Base-by-base conservation (phyloP, 2,888 invertebrate genomes). In the Hoplodrina blanda region DNA sequence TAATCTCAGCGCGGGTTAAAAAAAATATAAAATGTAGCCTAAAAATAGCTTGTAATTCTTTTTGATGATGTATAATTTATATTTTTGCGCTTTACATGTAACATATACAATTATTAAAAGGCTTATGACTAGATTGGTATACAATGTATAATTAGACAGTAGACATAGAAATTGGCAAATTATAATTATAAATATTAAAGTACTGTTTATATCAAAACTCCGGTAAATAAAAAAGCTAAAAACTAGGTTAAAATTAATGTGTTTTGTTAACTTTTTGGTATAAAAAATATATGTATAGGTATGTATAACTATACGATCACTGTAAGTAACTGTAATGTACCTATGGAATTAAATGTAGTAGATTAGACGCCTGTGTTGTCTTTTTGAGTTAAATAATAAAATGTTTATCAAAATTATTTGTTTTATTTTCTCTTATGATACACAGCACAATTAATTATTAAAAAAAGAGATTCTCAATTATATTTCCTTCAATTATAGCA, bases 191-290 rank as follows among this genome's bases (percentile, higher is more conserved):
- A 49, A 53, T 46, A 59, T 19, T 20, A 83, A 83, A 87, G 85
- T 86, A 82, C 85, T 89, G 70, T 91, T 85, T 92, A 88, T 89
- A 90, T 90, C 92, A 90, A 92, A 92, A 92, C 92, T 93, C 92
- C 93, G 91, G 90, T 77, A 53, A 77, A 64, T 62, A 63, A 73
- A 69, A 75, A 67, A 33, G 67, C 56, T 71, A 71, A 73, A 66
- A 25, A 60, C n/a, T 77, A 77, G 64, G 62, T 53, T 74, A 76
- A 74, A 64, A 60, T 61, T 69, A 69, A 66, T 62, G 61, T 70
- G 60, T 82, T 69, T 79, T 69, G 64, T 80, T 62, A 69, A 69
- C 44, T 76, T 76, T 25, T 72, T 81, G 74, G 73, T 67, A 71
- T 68, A 70, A 62, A 62, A 65, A 33, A 30, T 37, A 37, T 37